Evolutionary conservation across 2,113 vertebrate species (phyloP), one percentile per base, ranked within the genome.

Genomic region (Marmota monax): DNA sequence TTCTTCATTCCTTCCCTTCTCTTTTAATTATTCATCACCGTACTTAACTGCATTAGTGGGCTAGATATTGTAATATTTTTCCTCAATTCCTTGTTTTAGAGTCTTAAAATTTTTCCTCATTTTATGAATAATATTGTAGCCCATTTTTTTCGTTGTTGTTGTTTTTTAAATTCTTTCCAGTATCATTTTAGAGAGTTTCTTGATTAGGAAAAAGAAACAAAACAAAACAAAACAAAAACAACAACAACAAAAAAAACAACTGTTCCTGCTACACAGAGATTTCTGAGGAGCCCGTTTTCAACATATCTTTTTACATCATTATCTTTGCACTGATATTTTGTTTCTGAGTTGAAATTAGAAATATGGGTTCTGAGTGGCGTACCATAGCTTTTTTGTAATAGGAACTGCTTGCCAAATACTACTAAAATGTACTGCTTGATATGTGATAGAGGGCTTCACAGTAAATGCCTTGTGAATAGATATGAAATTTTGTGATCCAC

Each of bases 341-440:
- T 17, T 94, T 96, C 88, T 90, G 82, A 96, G 53, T 67, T 96
- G 58, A 92, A 95, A 83, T 92, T 32, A 95, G 63, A 63, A 70
- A 61, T 84, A 65, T 11, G 32, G 8, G 42, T 95, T 96, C 78
- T 37, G 78, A 72, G 25, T 77, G 74, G 56, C 84, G 84, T 67
- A 72, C n/a, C 12, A 32, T 84, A 61, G 25, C 51, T 95, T 95
- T 90, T 96, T 11, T 85, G 29, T 93, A 61, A 84, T 37, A 95
- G 51, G 65, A 93, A 79, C 73, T 87, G 25, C 53, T 76, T 84
- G 45, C 23, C 56, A 95, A 69, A 84, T 85, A 77, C 39, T 82
- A 25, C 11, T 77, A 74, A 84, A 84, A 90, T 92, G 0, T 34
- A 29, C 56, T 61, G 2, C 16, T 37, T 85, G 22, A 29, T 90